Percentiles rank a stretch among this genome's conserved stretches.
Conservation (phyloP, 2,797 vertebrate species). For the Chaenodraco wilsoni region DNA sequence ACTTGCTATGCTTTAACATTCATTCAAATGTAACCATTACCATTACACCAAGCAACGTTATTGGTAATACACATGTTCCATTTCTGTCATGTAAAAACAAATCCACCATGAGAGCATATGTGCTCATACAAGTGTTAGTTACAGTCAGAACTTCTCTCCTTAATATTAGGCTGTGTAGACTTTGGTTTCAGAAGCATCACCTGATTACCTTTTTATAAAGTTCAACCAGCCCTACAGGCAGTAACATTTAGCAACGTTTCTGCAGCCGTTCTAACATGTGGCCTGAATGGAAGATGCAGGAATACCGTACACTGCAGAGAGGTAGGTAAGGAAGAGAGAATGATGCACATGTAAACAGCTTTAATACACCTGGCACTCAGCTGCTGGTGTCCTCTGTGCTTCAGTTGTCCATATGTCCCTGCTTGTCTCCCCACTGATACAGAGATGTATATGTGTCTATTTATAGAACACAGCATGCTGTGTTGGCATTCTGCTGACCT, state of each 20-base stretch:
- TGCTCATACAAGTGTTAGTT: not conserved
- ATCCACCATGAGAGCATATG: not conserved
- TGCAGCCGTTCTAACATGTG: not conserved
- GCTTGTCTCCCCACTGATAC: conserved; percentile 12
- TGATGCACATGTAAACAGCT: conserved; percentile 5
- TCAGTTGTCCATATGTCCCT: not conserved
- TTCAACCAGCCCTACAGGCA: not conserved
- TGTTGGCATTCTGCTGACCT: conserved; percentile 51
- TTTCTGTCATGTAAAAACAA: not conserved
- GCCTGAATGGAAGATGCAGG: not conserved
- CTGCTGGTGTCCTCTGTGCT: conserved; percentile 15
- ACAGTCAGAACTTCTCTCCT: not conserved
- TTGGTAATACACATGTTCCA: not conserved
- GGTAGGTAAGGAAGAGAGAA: not conserved
- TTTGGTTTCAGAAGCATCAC: not conserved
- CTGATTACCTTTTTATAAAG: not conserved
- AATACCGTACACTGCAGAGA: conserved; percentile 1
- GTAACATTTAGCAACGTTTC: not conserved
- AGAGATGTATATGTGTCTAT: not conserved
- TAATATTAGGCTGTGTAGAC: not conserved
- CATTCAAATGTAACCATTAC: not conserved
- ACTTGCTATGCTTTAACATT: not conserved
- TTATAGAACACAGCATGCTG: conserved; percentile 9
- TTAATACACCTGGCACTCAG: conserved; percentile 15
- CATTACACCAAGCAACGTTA: not conserved